Base-by-base conservation (phyloP, 2,113 vertebrate species). In the Cettia cetti region DNA sequence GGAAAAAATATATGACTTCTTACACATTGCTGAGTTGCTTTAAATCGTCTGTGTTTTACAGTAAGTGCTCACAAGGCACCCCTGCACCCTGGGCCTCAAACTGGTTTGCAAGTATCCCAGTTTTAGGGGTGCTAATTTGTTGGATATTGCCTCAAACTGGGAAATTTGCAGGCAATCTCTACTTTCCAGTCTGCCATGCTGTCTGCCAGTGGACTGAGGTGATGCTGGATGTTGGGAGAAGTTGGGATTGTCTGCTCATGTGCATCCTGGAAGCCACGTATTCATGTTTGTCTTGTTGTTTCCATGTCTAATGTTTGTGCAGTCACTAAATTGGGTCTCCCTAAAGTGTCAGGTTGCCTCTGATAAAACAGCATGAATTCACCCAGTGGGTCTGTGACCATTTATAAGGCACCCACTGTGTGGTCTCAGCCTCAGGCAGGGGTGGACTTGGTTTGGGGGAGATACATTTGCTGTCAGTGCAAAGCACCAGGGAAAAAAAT, bases 381-480 rank as follows among this genome's bases (percentile, higher is more conserved):
- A 42, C 7, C 27, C 49, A 11, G 39, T 12, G 27, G 42, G 10
- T 60, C 47, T 82, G 37, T 54, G 42, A 40, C 50, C 53, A 24
- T 0, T 54, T 68, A 7, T 21, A 4, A 2, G 40, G 23, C n/a
- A 49, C 19, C 13, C 37, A 10, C 26, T 12, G 39, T 15, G 3
- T 8, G 35, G 11, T 59, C 57, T 64, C 40, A n/a, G 66, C 44
- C 53, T 59, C 19, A n/a, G 45, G 47, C 17, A 50, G 15, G 12
- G 21, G 9, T 4, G 24, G 45, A 18, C 40, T 84, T 26, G 14
- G 9, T 28, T 21, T 84, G 13, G 13, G 39, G 21, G 8, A 69
- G 49, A 65, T 13, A 35, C 19, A 61, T 8, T 4, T 27, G 11
- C n/a, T 80, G 37, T 14, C 13, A 28, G 27, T 3, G 3, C 19